A percentile compares a stretch with the other conserved stretches of the same genome.
phyloP scores from a whole-genome alignment of 2,113 vertebrate species.

The Pseudopipra pipra region DNA sequence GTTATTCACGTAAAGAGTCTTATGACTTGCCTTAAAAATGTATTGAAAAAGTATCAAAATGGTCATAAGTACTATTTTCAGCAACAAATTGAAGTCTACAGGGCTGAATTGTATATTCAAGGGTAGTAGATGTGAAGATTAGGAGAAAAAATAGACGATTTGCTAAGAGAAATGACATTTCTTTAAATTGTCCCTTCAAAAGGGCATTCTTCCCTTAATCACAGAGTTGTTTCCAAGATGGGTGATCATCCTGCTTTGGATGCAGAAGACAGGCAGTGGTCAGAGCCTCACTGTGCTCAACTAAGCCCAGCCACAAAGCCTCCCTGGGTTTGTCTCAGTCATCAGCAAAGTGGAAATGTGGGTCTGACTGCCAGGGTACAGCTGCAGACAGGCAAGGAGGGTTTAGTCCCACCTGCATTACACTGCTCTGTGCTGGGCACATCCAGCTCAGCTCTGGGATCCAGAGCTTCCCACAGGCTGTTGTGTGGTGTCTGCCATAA shows the following conservation, averaged over 20 bases:
- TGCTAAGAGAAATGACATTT: conserved; percentile 22
- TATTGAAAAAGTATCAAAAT: conserved; percentile 20
- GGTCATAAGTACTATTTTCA: not conserved
- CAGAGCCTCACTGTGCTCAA: not conserved
- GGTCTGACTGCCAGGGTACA: not conserved
- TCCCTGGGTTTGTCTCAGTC: not conserved
- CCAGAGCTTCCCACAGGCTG: not conserved
- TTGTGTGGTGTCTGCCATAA: not conserved
- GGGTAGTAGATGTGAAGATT: not conserved
- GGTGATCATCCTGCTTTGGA: not conserved
- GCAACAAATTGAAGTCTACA: conserved; percentile 8
- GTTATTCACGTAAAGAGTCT: not conserved
- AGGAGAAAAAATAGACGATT: not conserved
- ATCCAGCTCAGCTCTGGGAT: not conserved
- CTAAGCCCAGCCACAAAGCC: not conserved
- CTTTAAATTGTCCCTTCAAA: not conserved
- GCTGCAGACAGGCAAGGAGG: not conserved
- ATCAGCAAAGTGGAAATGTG: not conserved
- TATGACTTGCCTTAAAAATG: conserved; percentile 7
- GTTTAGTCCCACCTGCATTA: not conserved
- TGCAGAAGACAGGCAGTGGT: not conserved
- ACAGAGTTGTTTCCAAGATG: not conserved
- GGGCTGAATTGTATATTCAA: not conserved
- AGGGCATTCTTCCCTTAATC: not conserved
- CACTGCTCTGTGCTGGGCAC: not conserved